Evolutionary conservation across 2,797 vertebrate genomes (phyloP).

Genomic region (Sciaenops ocellatus): DNA sequence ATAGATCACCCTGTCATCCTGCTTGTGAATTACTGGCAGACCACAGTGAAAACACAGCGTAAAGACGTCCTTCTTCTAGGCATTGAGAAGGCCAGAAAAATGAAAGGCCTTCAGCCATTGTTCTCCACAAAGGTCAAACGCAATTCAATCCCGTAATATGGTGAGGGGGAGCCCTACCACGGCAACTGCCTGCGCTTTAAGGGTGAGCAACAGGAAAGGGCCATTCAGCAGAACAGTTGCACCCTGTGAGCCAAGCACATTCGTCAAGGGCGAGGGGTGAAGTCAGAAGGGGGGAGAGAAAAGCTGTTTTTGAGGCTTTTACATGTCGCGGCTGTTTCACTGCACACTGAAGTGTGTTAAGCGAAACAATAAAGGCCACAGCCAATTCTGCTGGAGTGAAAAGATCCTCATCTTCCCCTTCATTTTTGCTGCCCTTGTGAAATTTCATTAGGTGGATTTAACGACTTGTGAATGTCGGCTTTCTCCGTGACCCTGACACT

Average conservation of each 20-base stretch:
- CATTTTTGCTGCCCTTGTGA: conserved; percentile 80
- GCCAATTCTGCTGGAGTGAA: conserved; percentile 65
- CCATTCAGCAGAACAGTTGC: conserved; percentile 81
- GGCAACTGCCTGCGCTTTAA: conserved; percentile 75
- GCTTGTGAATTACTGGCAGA: conserved; percentile 78
- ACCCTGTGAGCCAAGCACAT: conserved; percentile 77
- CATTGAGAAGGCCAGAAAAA: conserved; percentile 81
- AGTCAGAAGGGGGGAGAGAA: conserved; percentile 55
- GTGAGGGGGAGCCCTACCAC: conserved; percentile 63
- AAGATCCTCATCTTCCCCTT: conserved; percentile 75
- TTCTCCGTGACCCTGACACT: conserved; percentile 81
- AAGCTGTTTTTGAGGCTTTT: conserved; percentile 69
- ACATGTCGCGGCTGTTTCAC: conserved; percentile 66
- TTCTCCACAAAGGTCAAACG: conserved; percentile 88
- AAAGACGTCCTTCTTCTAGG: conserved; percentile 76
- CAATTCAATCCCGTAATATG: conserved; percentile 86
- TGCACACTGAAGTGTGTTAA: conserved; percentile 52
- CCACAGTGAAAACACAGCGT: conserved; percentile 74
- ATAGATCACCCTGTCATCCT: conserved; percentile 63
- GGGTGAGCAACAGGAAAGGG: conserved; percentile 82
- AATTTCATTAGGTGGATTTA: conserved; percentile 85
- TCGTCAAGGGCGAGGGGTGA: conserved; percentile 79
- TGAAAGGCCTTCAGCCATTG: conserved; percentile 87
- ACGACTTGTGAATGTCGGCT: conserved; percentile 82
- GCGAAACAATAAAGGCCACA: conserved; percentile 72